A percentile compares a stretch with the other conserved stretches of the same genome.
These are phyloP conservation scores for Diabrotica virgifera DNA, from an alignment of 1,140 invertebrate genomes.

Conservation along the genomic window DNA sequence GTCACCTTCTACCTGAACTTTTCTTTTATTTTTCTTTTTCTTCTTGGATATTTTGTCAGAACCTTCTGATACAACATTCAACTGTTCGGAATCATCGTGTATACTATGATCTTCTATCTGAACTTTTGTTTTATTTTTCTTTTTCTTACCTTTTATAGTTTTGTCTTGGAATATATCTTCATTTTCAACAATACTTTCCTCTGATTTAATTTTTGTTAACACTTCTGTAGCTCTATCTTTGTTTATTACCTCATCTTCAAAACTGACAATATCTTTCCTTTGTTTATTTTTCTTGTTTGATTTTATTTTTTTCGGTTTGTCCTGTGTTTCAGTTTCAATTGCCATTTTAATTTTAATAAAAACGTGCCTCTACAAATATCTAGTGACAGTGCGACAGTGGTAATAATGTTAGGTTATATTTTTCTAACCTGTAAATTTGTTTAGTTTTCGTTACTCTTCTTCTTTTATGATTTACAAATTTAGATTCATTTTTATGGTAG, in stretches of 20 bases:
- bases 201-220: conserved; percentile 14
- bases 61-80: background rate
- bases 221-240: conserved; percentile 28
- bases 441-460: too few species aligned
- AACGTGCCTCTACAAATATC: too few species aligned
- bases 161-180: conserved; percentile 1
- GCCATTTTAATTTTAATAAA: too few species aligned
- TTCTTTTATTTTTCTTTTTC: background rate
- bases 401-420: too few species aligned
- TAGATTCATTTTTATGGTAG: too few species aligned
- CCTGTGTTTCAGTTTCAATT: too few species aligned
- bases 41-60: background rate
- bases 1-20: background rate
- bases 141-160: background rate
- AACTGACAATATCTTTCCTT: conserved; percentile 18
- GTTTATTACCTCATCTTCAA: conserved; percentile 33
- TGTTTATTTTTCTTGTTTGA: conserved; percentile 13
- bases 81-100: background rate
- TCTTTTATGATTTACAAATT: too few species aligned
- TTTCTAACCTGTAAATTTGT: too few species aligned
- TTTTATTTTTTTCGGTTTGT: background rate
- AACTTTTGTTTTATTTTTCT: conserved; percentile 1
- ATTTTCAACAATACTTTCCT: conserved; percentile 6
- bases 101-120: conserved; percentile 10
- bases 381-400: too few species aligned